Evolutionary conservation across 1,140 invertebrate genomes (phyloP).

Genomic region (Bilobella aurantiaca): DNA sequence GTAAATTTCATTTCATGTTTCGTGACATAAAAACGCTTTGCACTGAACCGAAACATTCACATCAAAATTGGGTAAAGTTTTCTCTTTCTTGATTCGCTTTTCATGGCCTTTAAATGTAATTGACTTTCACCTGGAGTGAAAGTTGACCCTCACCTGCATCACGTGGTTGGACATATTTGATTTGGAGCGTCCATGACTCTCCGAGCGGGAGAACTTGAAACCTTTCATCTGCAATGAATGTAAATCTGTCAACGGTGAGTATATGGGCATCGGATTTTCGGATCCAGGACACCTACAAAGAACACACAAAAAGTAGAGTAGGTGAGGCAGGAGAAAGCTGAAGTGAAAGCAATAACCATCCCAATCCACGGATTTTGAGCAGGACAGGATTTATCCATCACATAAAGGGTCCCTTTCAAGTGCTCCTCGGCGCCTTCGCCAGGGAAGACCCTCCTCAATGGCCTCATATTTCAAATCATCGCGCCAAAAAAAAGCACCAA

Average conservation of each 20-base stretch:
- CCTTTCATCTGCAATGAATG: conserved; percentile 78
- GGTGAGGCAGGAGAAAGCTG: background rate
- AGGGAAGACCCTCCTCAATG: too few relatives aligned
- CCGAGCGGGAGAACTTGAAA: conserved; percentile 67
- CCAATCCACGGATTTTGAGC: background rate
- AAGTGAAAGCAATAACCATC: conserved; percentile 2
- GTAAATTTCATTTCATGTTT: too few relatives aligned
- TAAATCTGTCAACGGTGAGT: conserved; percentile 75
- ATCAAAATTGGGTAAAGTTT: too few relatives aligned
- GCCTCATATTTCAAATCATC: too few relatives aligned
- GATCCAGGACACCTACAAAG: conserved; percentile 71
- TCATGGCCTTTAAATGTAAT: background rate
- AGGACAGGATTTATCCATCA: conserved; percentile 7
- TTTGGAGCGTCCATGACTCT: conserved; percentile 80
- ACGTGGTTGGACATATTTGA: conserved; percentile 62
- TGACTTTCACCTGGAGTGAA: background rate
- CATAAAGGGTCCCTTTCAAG: background rate
- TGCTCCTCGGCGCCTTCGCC: too few relatives aligned
- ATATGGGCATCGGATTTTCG: conserved; percentile 76
- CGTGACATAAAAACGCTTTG: too few relatives aligned
- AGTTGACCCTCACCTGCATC: conserved; percentile 58
- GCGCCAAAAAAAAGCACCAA: too few relatives aligned
- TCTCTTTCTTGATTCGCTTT: too few relatives aligned
- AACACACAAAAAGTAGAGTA: background rate
- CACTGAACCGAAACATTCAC: too few relatives aligned